Evolutionary conservation across 2,113 vertebrate genomes (phyloP).

Genomic region (Gnathonemus longibarbis): DNA sequence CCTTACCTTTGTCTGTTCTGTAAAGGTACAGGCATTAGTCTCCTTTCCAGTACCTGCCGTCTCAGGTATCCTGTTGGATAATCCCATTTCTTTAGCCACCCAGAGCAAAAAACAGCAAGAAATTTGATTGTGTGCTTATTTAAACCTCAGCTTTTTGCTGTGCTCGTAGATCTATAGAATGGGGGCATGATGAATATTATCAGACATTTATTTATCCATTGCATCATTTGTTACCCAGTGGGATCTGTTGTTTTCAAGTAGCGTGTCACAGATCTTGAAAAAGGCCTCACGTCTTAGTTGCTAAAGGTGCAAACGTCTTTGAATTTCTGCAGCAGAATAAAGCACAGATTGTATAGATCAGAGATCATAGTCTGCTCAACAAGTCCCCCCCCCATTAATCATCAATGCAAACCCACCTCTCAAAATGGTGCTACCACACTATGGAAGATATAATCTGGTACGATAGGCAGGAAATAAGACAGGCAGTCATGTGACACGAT

Average conservation of each 20-base stretch:
- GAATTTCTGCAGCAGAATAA: neutral
- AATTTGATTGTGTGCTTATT: neutral
- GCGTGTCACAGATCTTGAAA: neutral
- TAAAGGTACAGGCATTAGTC: neutral
- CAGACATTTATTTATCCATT: neutral
- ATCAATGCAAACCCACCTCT: neutral
- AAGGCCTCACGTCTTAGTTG: neutral
- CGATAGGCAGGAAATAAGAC: neutral
- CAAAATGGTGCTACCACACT: neutral
- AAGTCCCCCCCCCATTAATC: neutral
- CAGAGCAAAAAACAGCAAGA: neutral
- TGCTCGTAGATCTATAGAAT: neutral
- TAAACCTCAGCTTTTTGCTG: neutral
- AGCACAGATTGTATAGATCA: neutral
- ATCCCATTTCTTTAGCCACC: neutral
- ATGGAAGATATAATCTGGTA: neutral
- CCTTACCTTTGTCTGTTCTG: neutral
- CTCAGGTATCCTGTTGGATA: neutral
- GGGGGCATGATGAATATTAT: neutral
- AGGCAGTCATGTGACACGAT: neutral
- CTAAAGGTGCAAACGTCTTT: neutral
- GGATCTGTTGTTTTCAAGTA: neutral
- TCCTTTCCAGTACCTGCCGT: slow-evolving; percentile 24
- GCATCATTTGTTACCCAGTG: neutral
- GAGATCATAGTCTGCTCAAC: neutral